Evolutionary conservation across 2,113 vertebrate genomes (phyloP), one percentile per base, ranked within the genome.

Genomic region (Cyprinodon variegatus): DNA sequence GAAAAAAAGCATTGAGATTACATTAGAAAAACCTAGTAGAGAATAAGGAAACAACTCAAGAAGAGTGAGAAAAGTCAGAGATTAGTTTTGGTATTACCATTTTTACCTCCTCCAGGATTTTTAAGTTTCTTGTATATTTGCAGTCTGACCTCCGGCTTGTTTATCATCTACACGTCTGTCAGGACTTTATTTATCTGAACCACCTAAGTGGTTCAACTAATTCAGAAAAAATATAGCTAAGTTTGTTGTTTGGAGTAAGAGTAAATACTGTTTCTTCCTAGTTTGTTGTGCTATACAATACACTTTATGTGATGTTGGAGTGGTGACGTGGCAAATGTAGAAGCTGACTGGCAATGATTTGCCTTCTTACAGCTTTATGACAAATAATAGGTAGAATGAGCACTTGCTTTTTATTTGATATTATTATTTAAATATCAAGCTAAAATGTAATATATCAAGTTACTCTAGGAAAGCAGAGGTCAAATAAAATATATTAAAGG

Each of bases 21-120:
- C 86, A 85, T 87, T 83, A 92, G 85, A 89, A 90, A 94, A 93
- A 95, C 92, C 93, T 94, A 94, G 92, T 91, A 91, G 65, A 72
- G 79, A 65, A 89, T 86, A 91, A 92, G 82, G 89, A 90, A 90
- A 91, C 88, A 87, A 86, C 84, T 81, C 74, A 72, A 40, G 76
- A 91, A 88, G 74, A 90, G 86, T 78, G 68, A 83, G 79, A 83
- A 86, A 80, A 86, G 11, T 83, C 79, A 90, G 79, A 90, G 89
- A 89, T 93, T 90, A 84, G 81, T 81, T 86, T 93, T 92, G 83
- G 79, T 91, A 86, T 92, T 90, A 83, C 90, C 81, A 66, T 71
- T 81, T 90, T 89, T 83, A 70, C 72, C 53, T 63, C 59, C 70
- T 45, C 70, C 74, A 72, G 62, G 64, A 65, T 75, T 87, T 82